Conservation (phyloP, 2,888 invertebrate species). For the Alitta virens region DNA sequence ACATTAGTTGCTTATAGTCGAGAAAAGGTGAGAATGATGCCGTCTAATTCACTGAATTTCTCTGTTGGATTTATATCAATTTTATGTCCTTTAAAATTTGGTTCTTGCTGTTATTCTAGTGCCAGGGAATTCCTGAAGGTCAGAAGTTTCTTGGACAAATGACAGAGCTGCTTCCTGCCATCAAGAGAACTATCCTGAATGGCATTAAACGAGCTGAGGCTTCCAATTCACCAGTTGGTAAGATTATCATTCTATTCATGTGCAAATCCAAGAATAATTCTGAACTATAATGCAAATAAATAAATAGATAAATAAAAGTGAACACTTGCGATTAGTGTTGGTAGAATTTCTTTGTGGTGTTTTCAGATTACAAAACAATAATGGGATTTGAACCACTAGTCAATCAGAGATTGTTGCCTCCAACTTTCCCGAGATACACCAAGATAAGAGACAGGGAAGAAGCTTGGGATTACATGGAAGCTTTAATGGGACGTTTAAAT, state of each 20-base stretch:
- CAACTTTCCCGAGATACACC: slow-evolving; percentile 95
- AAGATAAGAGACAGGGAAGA: slow-evolving; percentile 69
- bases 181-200: slow-evolving; percentile 73
- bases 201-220: slow-evolving; percentile 55
- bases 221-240: slow-evolving; percentile 4
- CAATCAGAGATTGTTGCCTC: slow-evolving; percentile 92
- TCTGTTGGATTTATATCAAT: background rate
- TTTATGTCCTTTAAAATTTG: background rate
- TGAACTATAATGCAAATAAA: no score
- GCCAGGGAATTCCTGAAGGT: slow-evolving; percentile 67
- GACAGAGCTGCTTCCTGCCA: slow-evolving; percentile 77
- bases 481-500: slow-evolving; percentile 69
- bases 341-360: no score
- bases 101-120: slow-evolving; percentile 31
- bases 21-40: slow-evolving; percentile 49
- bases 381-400: slow-evolving; percentile 94
- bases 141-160: slow-evolving; percentile 78
- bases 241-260: background rate
- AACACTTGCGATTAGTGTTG: no score
- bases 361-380: slow-evolving; percentile 49
- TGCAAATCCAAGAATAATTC: no score
- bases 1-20: slow-evolving; percentile 69
- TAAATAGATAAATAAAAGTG: no score
- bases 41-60: background rate
- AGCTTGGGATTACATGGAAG: slow-evolving; percentile 78